phyloP scores from a whole-genome alignment of 2,888 invertebrate genomes.

The Desoria tigrina region DNA sequence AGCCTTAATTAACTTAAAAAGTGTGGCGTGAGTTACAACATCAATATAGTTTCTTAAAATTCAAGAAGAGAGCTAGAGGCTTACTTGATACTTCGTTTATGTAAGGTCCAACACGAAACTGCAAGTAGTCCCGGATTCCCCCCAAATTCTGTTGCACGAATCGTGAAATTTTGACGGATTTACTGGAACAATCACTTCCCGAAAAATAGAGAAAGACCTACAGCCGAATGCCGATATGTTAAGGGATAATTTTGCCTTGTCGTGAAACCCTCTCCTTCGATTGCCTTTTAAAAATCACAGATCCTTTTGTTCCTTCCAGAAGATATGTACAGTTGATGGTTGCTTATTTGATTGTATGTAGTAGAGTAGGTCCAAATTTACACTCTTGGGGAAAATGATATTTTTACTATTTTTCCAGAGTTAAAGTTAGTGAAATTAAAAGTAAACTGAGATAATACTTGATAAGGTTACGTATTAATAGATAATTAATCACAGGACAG shows the following conservation, averaged over 20 bases:
- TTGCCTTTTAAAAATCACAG: too few relatives aligned
- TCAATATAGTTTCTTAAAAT: background rate
- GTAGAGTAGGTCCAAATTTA: too few relatives aligned
- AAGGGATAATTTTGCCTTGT: too few relatives aligned
- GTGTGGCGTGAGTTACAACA: background rate
- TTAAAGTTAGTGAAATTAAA: too few relatives aligned
- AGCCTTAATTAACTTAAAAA: too few relatives aligned
- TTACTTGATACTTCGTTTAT: constrained; percentile 53
- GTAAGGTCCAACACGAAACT: constrained; percentile 52
- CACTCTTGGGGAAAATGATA: too few relatives aligned
- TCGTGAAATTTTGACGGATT: constrained; percentile 53
- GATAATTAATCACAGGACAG: constrained; percentile 13
- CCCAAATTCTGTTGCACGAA: constrained; percentile 53
- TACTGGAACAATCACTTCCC: constrained; percentile 19
- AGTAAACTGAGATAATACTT: too few relatives aligned
- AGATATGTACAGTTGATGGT: too few relatives aligned
- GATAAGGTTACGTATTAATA: background rate
- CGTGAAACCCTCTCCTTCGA: too few relatives aligned
- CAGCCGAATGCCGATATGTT: background rate
- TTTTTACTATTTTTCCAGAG: too few relatives aligned
- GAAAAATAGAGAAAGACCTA: background rate
- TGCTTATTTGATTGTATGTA: too few relatives aligned
- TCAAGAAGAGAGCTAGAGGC: constrained; percentile 16
- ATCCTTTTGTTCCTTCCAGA: too few relatives aligned
- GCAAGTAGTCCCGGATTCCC: constrained; percentile 53